Base-by-base conservation (phyloP, 2,113 vertebrate species). In the Neolamprologus sp. region DNA sequence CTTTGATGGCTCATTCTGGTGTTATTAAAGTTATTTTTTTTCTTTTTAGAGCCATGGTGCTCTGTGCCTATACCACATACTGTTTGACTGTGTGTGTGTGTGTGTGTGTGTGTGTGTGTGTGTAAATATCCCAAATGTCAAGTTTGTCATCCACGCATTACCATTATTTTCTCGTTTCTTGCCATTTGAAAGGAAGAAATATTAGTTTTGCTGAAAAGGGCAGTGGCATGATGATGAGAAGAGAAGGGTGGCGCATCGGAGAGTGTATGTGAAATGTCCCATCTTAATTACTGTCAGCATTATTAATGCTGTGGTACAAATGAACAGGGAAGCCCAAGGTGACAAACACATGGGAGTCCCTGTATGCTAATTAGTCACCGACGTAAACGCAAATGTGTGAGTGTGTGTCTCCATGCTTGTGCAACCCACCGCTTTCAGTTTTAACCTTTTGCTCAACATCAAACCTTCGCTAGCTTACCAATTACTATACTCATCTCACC, bases 301-400 rank as follows among this genome's bases (percentile, higher is more conserved):
- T 90, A 94, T 91, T 93, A 93, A 94, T 92, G 89, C 89, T 88
- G 84, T 21, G 71, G 55, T 91, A 90, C 90, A 93, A 93, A 93
- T 85, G 87, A 93, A 93, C 83, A 83, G 87, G 85, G 88, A 87
- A 88, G 90, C 87, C 84, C 91, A 82, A 54, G 80, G 89, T 81
- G 57, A 88, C 87, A 86, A 91, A 92, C 85, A 89, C 89, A 63
- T 54, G 23, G 92, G 87, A 91, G 82, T 89, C 85, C 68, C 85
- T 80, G 83, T 80, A 71, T 89, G 87, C 89, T 85, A 93, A 92
- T 94, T 92, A 91, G 90, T 92, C 92, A 93, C 84, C 83, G 81
- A 88, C 79, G 73, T 85, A 86, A 88, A 91, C 63, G 65, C 42
- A 73, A 45, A 85, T 23, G 37, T 11, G 7, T 53, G 14, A n/a